A percentile compares a stretch with the other conserved stretches of the same genome.
Evolutionary conservation across 2,888 invertebrate genomes (phyloP).

Genomic region (Pachydiplax longipennis): DNA sequence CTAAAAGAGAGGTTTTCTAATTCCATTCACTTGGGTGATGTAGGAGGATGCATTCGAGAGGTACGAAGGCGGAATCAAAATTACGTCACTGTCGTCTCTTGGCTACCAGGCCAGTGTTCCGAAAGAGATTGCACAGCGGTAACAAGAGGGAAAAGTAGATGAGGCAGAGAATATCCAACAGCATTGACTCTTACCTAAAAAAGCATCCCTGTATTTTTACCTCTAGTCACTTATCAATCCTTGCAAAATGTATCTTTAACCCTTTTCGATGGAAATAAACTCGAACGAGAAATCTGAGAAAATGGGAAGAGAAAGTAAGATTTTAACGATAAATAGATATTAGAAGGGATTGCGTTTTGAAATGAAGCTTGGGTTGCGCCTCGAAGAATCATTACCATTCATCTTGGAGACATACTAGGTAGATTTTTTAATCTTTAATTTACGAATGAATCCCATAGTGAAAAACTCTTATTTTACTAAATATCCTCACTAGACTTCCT

Average conservation of each 20-base stretch:
- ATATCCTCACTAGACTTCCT: no score
- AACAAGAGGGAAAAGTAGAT: neutral
- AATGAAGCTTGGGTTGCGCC: no score
- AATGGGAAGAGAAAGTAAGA: neutral
- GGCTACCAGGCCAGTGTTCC: neutral
- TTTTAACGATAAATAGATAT: neutral
- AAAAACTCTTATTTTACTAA: no score
- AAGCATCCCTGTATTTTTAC: neutral
- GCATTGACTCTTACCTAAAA: neutral
- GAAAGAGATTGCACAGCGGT: neutral
- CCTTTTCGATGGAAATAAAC: neutral
- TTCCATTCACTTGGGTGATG: neutral
- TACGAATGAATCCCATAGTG: no score
- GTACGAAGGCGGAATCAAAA: neutral
- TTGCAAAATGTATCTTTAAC: neutral
- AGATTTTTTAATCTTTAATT: no score
- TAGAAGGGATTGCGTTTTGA: no score
- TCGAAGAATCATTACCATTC: no score
- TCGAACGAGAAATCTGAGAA: neutral
- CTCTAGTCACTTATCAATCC: neutral
- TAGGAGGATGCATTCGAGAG: neutral
- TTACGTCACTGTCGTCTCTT: neutral
- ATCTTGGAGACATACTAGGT: no score
- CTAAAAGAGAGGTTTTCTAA: neutral
- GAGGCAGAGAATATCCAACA: neutral